Base-by-base conservation (phyloP, 2,797 vertebrate genomes). In the Manis javanica region DNA sequence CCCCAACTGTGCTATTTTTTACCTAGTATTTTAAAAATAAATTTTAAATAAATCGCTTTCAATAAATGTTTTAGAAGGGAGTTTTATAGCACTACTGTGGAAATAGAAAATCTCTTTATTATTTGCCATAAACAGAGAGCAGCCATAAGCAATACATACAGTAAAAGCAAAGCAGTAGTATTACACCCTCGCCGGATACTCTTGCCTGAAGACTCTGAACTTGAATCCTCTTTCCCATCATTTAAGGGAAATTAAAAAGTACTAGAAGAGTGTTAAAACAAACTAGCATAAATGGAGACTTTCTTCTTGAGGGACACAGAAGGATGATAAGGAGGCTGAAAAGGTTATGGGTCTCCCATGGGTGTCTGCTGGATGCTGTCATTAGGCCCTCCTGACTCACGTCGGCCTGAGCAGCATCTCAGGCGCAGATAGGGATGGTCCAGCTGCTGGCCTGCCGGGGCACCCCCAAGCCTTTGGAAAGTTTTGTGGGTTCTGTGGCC, bases 71-170 rank as follows among this genome's bases (percentile, higher is more conserved):
- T 81, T 82, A 15, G 85, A 77, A 82, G 31, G 66, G 19, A 94
- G 37, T 6, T 72, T 92, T 34, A 42, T 51, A 19, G 72, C 26
- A 61, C 42, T 29, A 10, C 26, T 61, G 4, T 61, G 4, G n/a
- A 92, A 83, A 42, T 79, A 68, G 64, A 39, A 87, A 86, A 49
- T n/a, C 31, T 26, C 2, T 68, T 24, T 82, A 31, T 79, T 71
- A 63, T 77, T 78, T 94, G 57, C 14, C 12, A 21, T 51, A 61
- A 68, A 9, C 64, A 83, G 68, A 74, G 93, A 75, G 24, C 82
- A 77, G 12, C 61, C 9, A 0, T 72, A 87, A 87, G 3, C 57
- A 37, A n/a, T 78, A 68, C 63, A 71, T 59, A 59, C 3, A 42
- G 23, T 88, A 49, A 78, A 78, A 39, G 39, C 42, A 55, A 53